Evolutionary conservation across 2,797 vertebrate species (phyloP).

Genomic region (Sebastes matsubarae): DNA sequence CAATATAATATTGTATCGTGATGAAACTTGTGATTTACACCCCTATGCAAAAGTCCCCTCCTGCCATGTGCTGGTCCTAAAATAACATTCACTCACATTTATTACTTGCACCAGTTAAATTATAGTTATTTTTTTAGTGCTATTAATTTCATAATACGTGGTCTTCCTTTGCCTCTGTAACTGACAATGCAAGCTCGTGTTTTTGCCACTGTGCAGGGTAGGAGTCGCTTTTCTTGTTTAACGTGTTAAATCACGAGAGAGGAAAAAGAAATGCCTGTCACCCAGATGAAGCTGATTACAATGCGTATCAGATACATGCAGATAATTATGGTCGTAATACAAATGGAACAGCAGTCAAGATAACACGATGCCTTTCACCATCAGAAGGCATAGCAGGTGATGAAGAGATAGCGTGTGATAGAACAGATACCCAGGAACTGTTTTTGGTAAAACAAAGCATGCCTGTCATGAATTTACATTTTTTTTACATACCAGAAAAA

Average conservation of each 20-base stretch:
- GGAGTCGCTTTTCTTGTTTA: conserved; percentile 56
- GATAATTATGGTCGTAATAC: conserved; percentile 75
- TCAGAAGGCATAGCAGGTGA: conserved; percentile 64
- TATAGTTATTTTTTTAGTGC: neutral
- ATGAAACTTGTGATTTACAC: neutral
- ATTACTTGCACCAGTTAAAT: neutral
- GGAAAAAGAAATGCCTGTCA: conserved; percentile 49
- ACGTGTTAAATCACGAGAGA: conserved; percentile 50
- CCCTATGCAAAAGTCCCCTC: neutral
- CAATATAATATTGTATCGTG: neutral
- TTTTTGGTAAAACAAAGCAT: conserved; percentile 58
- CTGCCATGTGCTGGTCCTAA: neutral
- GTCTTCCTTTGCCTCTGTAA: conserved; percentile 26
- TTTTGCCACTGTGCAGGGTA: conserved; percentile 21
- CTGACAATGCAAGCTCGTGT: conserved; percentile 23
- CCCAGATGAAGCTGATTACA: conserved; percentile 77
- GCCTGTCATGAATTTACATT: conserved; percentile 24
- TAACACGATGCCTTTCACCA: conserved; percentile 56
- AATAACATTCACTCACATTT: neutral
- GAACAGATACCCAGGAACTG: conserved; percentile 44
- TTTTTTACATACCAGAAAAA: conserved; percentile 30
- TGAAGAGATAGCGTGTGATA: conserved; percentile 51
- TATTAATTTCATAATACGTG: conserved; percentile 16
- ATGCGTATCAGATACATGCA: conserved; percentile 74
- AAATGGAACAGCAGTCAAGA: conserved; percentile 72